Percentiles rank a stretch among this genome's conserved stretches.
Conservation (phyloP, 1,140 invertebrate genomes). For the Sitodiplosis mosellana region DNA sequence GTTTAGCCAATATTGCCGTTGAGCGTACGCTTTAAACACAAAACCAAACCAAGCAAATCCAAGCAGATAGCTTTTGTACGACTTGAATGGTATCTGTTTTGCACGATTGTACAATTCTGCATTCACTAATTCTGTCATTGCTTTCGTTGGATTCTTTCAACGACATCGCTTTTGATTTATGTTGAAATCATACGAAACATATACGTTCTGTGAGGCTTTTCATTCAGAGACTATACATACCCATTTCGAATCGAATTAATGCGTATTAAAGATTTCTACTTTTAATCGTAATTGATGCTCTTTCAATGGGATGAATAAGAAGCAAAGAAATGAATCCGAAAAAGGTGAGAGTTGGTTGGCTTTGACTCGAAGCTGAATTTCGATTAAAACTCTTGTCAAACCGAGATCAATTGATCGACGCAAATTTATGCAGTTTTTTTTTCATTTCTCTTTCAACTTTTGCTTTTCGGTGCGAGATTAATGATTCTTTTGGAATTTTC, state of each 20-base stretch:
- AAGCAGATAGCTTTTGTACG: too few relatives aligned
- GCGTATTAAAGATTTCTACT: background rate
- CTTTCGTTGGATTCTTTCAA: background rate
- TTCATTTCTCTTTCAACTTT: background rate
- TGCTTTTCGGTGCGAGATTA: background rate
- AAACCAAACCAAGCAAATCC: too few relatives aligned
- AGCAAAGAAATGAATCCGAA: background rate
- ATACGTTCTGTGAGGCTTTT: too few relatives aligned
- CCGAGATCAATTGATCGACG: too few relatives aligned
- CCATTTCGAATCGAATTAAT: background rate
- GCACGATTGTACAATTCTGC: too few relatives aligned
- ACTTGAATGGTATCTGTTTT: too few relatives aligned
- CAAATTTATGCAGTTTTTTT: conserved; percentile 2
- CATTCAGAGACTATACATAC: too few relatives aligned
- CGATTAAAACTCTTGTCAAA: background rate
- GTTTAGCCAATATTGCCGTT: too few relatives aligned
- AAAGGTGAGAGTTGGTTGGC: too few relatives aligned
- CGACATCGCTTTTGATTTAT: background rate
- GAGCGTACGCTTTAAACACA: too few relatives aligned
- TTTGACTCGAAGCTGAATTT: background rate
- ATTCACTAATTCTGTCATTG: too few relatives aligned
- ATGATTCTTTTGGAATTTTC: background rate
- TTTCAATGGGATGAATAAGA: background rate
- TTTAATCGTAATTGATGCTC: background rate
- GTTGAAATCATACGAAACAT: too few relatives aligned